A percentile compares a stretch with the other conserved stretches of the same genome.
These are phyloP conservation scores for Brachionus koreanus DNA, from an alignment of 1,140 invertebrate species.

Conservation along the genomic window DNA sequence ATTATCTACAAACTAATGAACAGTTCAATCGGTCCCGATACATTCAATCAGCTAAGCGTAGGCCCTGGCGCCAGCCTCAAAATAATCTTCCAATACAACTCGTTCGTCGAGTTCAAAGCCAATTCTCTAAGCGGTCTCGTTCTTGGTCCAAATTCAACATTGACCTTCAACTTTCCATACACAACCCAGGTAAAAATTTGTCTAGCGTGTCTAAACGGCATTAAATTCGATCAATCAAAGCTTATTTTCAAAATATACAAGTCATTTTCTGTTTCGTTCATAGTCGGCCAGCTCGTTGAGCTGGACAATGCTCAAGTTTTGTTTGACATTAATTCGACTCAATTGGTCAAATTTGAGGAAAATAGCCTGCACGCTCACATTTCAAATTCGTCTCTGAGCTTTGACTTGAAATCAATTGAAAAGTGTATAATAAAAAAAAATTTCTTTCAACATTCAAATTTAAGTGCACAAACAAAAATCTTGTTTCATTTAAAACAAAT, in stretches of 20 bases:
- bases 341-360: neutral
- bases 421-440: neutral
- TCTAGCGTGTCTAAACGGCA: neutral
- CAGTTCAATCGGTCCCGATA: neutral
- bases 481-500: neutral
- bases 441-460: neutral
- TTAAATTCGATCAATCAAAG: neutral
- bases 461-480: neutral
- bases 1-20: neutral
- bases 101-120: neutral
- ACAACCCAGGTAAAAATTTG: neutral
- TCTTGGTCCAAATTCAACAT: neutral
- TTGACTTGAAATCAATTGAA: neutral
- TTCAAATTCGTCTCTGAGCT: neutral
- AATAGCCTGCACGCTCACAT: neutral
- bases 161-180: neutral
- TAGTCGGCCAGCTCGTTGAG: neutral
- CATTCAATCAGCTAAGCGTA: neutral
- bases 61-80: neutral
- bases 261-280: neutral
- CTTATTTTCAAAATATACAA: neutral
- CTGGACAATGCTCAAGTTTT: neutral
- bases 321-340: conserved; percentile 7
- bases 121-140: neutral
- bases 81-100: neutral